phyloP scores from a whole-genome alignment of 2,113 vertebrate genomes.

The Paramisgurnus dabryanus region DNA sequence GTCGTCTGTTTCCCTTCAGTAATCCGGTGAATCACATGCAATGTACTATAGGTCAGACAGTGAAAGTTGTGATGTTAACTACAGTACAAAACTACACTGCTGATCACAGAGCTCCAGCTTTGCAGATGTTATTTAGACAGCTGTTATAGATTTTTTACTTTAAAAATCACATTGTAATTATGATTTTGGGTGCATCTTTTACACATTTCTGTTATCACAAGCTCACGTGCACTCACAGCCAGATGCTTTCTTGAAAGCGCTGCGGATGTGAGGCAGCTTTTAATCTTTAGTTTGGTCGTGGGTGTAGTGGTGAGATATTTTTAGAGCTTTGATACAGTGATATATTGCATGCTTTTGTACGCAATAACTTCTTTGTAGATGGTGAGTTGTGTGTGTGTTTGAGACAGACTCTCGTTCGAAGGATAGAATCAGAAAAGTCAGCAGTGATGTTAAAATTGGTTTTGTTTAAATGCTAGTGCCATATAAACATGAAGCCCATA shows the following conservation, averaged over 20 bases:
- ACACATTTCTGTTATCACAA: background rate
- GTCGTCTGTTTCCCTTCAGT: background rate
- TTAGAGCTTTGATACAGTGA: slow-evolving; percentile 49
- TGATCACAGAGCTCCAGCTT: background rate
- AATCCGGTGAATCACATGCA: background rate
- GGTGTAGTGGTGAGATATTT: slow-evolving; percentile 14
- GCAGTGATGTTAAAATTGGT: background rate
- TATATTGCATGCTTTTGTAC: slow-evolving; percentile 27
- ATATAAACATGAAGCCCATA: too few relatives aligned
- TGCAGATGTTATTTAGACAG: background rate
- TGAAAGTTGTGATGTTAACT: background rate
- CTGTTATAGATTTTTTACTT: background rate
- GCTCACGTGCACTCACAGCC: background rate
- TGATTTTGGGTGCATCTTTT: background rate
- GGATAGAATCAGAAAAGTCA: slow-evolving; percentile 10
- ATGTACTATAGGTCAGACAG: background rate
- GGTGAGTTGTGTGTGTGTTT: background rate
- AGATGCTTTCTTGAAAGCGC: background rate
- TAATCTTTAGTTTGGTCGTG: slow-evolving; percentile 28
- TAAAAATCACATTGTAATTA: too few relatives aligned
- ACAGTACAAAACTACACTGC: background rate
- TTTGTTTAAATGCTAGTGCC: background rate
- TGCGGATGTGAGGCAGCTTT: slow-evolving; percentile 2
- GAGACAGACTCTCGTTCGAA: background rate
- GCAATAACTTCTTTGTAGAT: slow-evolving; percentile 20